Percentiles rank a stretch among this genome's conserved stretches.
Evolutionary conservation across 2,113 vertebrate genomes (phyloP).

Genomic region (Porphyrio hochstetteri): DNA sequence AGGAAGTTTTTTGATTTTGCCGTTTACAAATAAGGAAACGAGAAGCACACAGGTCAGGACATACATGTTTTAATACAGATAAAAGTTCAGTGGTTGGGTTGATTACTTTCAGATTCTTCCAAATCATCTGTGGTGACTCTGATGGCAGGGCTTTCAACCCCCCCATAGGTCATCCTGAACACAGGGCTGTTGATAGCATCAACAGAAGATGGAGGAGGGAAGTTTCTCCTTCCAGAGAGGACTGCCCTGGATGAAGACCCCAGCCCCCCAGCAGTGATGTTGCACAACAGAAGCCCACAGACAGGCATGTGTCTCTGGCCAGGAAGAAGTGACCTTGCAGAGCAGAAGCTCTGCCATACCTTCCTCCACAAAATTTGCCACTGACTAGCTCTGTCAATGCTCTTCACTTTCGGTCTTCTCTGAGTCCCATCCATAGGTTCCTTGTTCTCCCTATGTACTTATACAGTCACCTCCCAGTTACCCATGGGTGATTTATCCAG

Average conservation of each 20-base stretch:
- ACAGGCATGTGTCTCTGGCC: not conserved
- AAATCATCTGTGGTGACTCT: not conserved
- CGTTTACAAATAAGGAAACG: not conserved
- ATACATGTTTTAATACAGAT: not conserved
- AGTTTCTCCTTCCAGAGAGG: not conserved
- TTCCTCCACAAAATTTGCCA: not conserved
- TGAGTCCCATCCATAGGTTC: not conserved
- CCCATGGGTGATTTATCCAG: not conserved
- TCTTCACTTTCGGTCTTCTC: not conserved
- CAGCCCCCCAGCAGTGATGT: not conserved
- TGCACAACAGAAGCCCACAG: not conserved
- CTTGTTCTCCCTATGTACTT: not conserved
- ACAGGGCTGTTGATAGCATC: not conserved
- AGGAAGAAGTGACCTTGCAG: accelerated
- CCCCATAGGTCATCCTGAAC: not conserved
- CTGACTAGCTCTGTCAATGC: not conserved
- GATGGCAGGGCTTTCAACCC: not conserved
- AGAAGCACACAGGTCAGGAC: not conserved
- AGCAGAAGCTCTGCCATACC: not conserved
- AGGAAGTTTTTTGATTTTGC: not conserved
- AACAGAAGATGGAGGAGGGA: not conserved
- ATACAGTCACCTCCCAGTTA: not conserved
- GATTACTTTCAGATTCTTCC: not conserved
- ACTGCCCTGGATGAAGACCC: not conserved
- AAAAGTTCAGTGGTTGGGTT: not conserved